Evolutionary conservation across 2,113 vertebrate species (phyloP).

Genomic region (Leucoraja erinaceus): DNA sequence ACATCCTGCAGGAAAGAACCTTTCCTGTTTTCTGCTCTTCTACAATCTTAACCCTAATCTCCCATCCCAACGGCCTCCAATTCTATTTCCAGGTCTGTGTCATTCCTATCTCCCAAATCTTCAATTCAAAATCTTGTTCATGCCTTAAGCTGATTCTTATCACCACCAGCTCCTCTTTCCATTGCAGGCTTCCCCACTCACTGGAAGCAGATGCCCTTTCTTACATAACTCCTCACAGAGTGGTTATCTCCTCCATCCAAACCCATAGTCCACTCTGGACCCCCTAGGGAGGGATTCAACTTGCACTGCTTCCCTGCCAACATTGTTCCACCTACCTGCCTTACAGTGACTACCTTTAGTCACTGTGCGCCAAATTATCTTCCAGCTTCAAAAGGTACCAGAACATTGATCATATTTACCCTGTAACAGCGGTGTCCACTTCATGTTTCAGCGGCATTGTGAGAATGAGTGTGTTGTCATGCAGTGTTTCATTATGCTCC

Average conservation of each 20-base stretch:
- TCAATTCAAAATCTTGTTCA: no score
- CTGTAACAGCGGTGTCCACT: conserved; percentile 82
- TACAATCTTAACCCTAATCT: no score
- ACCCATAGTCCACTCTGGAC: not conserved
- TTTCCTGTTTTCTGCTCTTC: no score
- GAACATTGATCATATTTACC: conserved; percentile 62
- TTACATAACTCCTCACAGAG: not conserved
- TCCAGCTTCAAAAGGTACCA: not conserved
- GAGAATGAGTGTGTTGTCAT: conserved; percentile 78
- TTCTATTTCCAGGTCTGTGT: no score
- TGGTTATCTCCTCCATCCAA: not conserved
- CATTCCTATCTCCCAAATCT: no score
- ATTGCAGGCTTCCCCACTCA: not conserved
- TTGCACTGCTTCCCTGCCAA: not conserved
- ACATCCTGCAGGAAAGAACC: no score
- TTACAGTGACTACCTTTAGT: not conserved
- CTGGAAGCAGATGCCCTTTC: no score
- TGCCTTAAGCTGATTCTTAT: not conserved
- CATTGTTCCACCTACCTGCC: not conserved
- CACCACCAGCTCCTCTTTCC: not conserved
- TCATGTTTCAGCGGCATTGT: conserved; percentile 80
- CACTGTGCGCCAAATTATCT: not conserved
- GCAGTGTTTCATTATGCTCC: conserved; percentile 66
- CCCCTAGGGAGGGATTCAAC: not conserved
- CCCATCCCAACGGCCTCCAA: no score